Conservation (phyloP, 1,140 invertebrate genomes). For the Halesus radiatus region DNA sequence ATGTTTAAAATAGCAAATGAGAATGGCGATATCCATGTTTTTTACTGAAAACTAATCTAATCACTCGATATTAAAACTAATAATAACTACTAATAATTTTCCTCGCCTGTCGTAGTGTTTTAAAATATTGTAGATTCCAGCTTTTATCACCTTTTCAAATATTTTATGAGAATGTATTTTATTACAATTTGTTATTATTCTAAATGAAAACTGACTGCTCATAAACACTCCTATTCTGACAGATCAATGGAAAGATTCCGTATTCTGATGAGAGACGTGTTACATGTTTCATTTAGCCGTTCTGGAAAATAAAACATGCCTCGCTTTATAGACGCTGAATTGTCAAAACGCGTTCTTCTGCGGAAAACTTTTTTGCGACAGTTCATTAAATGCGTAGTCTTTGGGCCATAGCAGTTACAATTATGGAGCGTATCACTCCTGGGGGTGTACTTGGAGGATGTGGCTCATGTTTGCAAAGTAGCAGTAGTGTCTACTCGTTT, state of each 20-base stretch:
- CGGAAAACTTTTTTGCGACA: conserved; percentile 7
- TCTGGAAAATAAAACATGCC: no score
- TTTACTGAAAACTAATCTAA: no score
- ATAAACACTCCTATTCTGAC: neutral
- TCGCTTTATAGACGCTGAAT: no score
- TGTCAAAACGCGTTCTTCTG: neutral
- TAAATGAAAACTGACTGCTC: neutral
- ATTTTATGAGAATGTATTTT: neutral
- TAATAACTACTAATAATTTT: conserved; percentile 39
- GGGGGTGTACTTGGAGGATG: neutral
- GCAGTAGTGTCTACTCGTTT: neutral
- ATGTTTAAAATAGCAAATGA: conserved; percentile 39
- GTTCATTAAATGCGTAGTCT: conserved; percentile 27
- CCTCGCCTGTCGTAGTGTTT: conserved; percentile 24
- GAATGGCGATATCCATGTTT: neutral
- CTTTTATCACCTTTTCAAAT: neutral
- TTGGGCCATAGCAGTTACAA: conserved; percentile 2
- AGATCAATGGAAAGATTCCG: no score
- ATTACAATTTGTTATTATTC: neutral
- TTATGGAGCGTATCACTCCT: conserved; percentile 24
- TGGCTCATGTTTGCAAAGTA: conserved; percentile 27
- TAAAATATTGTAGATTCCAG: conserved; percentile 25
- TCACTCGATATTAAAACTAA: neutral
- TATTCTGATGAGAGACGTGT: no score
- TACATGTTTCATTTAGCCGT: no score